phyloP scores from a whole-genome alignment of 2,113 vertebrate species.

The Rallus limicola region DNA sequence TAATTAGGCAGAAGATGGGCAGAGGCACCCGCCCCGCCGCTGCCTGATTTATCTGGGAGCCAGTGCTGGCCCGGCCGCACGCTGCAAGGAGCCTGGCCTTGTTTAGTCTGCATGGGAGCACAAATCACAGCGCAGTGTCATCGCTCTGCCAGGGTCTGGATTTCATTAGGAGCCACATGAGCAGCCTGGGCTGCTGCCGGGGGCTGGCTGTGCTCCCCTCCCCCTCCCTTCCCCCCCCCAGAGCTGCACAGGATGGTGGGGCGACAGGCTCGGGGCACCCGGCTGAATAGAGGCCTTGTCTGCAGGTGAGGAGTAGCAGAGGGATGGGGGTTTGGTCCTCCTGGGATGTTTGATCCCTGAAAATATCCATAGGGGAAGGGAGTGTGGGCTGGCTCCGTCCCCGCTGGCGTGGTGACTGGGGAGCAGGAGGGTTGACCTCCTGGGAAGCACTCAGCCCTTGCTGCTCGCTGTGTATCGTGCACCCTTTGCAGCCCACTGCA shows the following conservation, averaged over 20 bases:
- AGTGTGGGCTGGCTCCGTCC: not conserved
- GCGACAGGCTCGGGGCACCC: slow-evolving; percentile 33
- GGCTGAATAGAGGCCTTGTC: slow-evolving; percentile 76
- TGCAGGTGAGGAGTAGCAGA: slow-evolving; percentile 49
- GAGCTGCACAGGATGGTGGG: slow-evolving; percentile 71
- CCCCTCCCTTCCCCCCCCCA: slow-evolving; percentile 5
- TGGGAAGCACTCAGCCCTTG: not conserved
- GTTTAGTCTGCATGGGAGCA: slow-evolving; percentile 68
- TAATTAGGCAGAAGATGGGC: not conserved
- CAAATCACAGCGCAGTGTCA: slow-evolving; percentile 53
- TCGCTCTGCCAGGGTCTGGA: slow-evolving; percentile 65
- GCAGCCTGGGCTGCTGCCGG: slow-evolving; percentile 34
- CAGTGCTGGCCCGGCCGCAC: not conserved
- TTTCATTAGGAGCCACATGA: slow-evolving; percentile 79
- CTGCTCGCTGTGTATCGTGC: too few relatives aligned
- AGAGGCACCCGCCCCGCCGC: rapidly evolving
- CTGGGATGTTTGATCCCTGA: not conserved
- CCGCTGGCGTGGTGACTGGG: not conserved
- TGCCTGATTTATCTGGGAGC: not conserved
- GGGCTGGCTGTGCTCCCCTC: slow-evolving; percentile 5
- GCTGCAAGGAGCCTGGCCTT: not conserved
- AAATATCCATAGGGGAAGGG: not conserved
- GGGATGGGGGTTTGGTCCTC: not conserved
- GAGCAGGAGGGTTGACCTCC: not conserved
- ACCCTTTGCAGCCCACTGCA: not conserved